Conservation (phyloP, 2,113 vertebrate species). For the Rhabdornis inornatus region DNA sequence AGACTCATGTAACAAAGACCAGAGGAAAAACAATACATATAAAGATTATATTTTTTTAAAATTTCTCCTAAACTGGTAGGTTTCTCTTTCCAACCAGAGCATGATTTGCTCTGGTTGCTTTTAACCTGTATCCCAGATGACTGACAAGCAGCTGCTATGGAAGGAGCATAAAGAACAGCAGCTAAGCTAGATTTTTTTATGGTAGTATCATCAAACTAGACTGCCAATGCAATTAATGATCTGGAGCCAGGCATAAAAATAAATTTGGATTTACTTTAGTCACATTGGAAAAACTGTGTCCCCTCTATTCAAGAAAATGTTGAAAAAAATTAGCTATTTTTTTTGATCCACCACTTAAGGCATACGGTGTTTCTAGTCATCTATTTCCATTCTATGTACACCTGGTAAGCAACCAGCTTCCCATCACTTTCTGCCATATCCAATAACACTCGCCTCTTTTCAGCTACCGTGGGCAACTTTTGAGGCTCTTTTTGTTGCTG, state of each 20-base stretch:
- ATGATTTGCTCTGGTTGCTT: neutral
- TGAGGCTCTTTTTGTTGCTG: constrained; percentile 1
- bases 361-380: neutral
- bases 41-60: neutral
- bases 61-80: neutral
- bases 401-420: constrained; percentile 19
- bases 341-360: neutral
- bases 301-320: neutral
- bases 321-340: neutral
- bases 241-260: neutral
- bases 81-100: neutral
- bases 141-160: neutral
- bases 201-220: neutral
- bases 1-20: neutral
- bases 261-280: neutral
- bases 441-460: neutral
- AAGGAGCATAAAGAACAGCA: neutral
- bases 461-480: constrained; percentile 9
- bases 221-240: neutral
- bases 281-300: neutral
- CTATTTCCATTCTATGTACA: neutral
- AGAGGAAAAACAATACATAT: neutral
- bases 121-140: neutral
- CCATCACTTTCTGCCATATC: neutral
- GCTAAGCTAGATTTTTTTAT: neutral